Base-by-base conservation (phyloP, 2,888 invertebrate genomes). In the Plusia festucae region DNA sequence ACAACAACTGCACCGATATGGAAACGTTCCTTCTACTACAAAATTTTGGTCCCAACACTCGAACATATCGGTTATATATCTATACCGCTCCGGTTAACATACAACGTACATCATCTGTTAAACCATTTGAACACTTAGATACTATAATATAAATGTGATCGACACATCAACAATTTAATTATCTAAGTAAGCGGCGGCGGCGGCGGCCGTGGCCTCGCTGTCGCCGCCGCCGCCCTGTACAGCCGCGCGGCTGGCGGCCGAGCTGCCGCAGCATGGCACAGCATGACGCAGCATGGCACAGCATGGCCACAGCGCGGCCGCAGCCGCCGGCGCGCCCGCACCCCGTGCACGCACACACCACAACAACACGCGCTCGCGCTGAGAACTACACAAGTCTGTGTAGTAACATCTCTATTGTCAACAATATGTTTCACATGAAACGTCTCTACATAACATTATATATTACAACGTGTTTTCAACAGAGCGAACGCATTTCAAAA, bases 31-130 rank as follows among this genome's bases (percentile, higher is more conserved):
- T 79, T 83, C 87, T 85, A 85, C 87, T 87, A 84, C 82, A 82
- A 86, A 92, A 91, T 90, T 91, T 94, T 94, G 94, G 94, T 94
- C 94, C 94, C 94, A 85, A 76, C 78, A 82, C 76, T 79, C 81
- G 82, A 81, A 79, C 82, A 82, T 85, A 84, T 83, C 84, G 85
- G 84, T 72, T 76, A 79, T 79, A 79, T 65, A 76, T 61, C 75
- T 65, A 77, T 72, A 77, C 68, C 70, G 78, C 65, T 67, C 63
- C 71, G 57, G 76, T 57, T 62, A 76, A 82, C 79, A 82, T 83
- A 85, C 85, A 81, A 85, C 83, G 78, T 83, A 83, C 83, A 83
- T 82, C 84, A 85, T 86, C 84, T 86, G 84, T 86, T 85, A 83
- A 85, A 86, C 86, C 88, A 66, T 76, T 69, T 87, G 88, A 90